Conservation (phyloP, 37 sponge, comb jelly and placozoan species). For the Ephydatia muelleri region DNA sequence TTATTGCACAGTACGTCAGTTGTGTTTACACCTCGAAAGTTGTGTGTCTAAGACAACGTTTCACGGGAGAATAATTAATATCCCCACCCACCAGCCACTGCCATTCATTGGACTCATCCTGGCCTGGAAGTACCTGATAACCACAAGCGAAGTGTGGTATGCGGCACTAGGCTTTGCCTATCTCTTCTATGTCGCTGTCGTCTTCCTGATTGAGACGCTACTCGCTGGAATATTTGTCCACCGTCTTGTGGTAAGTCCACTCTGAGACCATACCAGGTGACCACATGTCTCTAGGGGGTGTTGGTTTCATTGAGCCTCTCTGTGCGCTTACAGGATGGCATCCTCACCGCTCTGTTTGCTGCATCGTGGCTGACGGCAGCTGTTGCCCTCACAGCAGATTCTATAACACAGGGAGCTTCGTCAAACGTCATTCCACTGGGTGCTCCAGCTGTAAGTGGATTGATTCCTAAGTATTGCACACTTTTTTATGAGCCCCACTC, state of each 20-base stretch:
- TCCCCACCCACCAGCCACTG: conserved; percentile 10
- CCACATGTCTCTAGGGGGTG: background rate
- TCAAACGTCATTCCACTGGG: background rate
- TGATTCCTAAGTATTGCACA: background rate
- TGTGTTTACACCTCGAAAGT: too few species aligned
- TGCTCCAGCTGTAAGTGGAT: conserved; percentile 15
- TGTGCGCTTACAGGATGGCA: conserved; percentile 3
- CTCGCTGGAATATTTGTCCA: conserved; percentile 37
- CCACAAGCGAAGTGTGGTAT: conserved; percentile 16
- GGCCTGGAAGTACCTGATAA: background rate
- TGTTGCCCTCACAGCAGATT: background rate
- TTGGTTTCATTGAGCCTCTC: background rate
- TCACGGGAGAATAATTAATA: too few species aligned
- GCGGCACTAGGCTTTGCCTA: conserved; percentile 24
- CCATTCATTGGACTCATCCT: conserved; percentile 21
- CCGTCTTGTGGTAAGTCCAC: conserved; percentile 32
- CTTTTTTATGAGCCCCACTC: background rate
- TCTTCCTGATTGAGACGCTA: conserved; percentile 43
- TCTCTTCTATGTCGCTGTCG: conserved; percentile 27
- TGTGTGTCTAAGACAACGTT: too few species aligned
- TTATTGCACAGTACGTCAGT: too few species aligned
- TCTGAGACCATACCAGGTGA: too few species aligned
- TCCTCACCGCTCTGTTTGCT: conserved; percentile 2
- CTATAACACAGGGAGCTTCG: background rate
- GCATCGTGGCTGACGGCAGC: conserved; percentile 18